Evolutionary conservation across 2,113 vertebrate genomes (phyloP).

Genomic region (Nipponia nippon): DNA sequence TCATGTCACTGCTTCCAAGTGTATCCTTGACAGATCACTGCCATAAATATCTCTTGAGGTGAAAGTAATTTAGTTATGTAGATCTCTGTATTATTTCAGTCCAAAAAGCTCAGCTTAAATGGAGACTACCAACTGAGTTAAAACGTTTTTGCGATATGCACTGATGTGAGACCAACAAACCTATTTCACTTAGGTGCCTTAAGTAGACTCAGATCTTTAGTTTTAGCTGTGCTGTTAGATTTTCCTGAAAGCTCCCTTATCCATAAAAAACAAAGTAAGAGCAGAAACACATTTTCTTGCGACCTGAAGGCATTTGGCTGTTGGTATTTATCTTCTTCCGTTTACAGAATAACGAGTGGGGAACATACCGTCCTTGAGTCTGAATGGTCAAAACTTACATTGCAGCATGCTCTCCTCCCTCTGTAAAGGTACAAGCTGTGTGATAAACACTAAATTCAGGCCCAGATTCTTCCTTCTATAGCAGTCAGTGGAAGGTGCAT

Average conservation of each 20-base stretch:
- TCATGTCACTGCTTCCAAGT: background rate
- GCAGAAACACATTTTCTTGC: background rate
- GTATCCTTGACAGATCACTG: constrained; percentile 44
- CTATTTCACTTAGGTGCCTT: constrained; percentile 19
- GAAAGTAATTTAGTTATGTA: constrained; percentile 49
- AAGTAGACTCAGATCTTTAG: constrained; percentile 4
- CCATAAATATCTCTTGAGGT: constrained; percentile 44
- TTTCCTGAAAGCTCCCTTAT: constrained; percentile 32
- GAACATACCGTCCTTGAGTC: background rate
- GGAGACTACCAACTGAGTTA: constrained; percentile 22
- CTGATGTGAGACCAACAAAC: constrained; percentile 3
- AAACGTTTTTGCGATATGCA: constrained; percentile 15
- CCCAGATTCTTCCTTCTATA: background rate
- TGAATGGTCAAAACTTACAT: background rate
- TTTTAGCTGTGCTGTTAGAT: constrained; percentile 39
- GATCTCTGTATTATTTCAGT: constrained; percentile 38
- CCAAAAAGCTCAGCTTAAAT: constrained; percentile 15
- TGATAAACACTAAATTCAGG: background rate
- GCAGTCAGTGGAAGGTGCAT: background rate
- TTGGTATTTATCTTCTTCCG: background rate
- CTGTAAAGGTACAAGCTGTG: background rate
- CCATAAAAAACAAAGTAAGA: background rate
- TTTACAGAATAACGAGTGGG: background rate
- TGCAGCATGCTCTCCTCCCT: background rate
- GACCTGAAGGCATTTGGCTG: background rate